A percentile compares a stretch with the other conserved stretches of the same genome.
These are phyloP conservation scores for Bilobella aurantiaca DNA, from an alignment of 1,140 invertebrate genomes.

Conservation along the genomic window DNA sequence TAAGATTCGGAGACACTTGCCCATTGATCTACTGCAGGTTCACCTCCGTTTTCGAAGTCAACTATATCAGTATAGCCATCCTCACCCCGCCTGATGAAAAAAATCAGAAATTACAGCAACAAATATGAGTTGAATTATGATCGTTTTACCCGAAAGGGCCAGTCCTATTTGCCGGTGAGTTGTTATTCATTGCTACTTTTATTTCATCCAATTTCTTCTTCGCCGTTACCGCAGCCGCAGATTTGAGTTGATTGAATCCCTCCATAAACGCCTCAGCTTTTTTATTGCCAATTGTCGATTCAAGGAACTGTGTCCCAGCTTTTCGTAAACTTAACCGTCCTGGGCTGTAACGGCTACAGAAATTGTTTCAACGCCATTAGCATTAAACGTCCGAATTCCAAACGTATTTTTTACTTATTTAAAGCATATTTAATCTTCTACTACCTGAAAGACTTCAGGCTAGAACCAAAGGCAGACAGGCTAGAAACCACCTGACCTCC, in stretches of 20 bases:
- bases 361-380: slow-evolving; percentile 21
- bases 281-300: slow-evolving; percentile 45
- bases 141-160: slow-evolving; percentile 30
- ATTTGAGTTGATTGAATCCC: slow-evolving; percentile 71
- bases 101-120: not conserved
- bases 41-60: slow-evolving; percentile 10
- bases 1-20: slow-evolving; percentile 34
- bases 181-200: slow-evolving; percentile 80
- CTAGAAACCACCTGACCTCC: slow-evolving; percentile 20
- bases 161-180: slow-evolving; percentile 51
- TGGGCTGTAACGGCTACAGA: slow-evolving; percentile 66
- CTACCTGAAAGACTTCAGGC: slow-evolving; percentile 25
- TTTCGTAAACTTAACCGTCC: slow-evolving; percentile 63
- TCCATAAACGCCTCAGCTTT: slow-evolving; percentile 78
- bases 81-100: slow-evolving; percentile 11
- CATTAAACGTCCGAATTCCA: not conserved
- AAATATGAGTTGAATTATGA: not conserved
- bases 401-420: not conserved
- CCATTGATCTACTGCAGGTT: slow-evolving; percentile 28
- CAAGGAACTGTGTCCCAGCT: slow-evolving; percentile 40
- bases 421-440: too few species aligned
- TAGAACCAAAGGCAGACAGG: slow-evolving; percentile 29
- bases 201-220: slow-evolving; percentile 85
- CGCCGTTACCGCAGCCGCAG: slow-evolving; percentile 64
- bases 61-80: slow-evolving; percentile 12